Conservation (phyloP, 2,113 vertebrate species). For the Odontesthes bonariensis region DNA sequence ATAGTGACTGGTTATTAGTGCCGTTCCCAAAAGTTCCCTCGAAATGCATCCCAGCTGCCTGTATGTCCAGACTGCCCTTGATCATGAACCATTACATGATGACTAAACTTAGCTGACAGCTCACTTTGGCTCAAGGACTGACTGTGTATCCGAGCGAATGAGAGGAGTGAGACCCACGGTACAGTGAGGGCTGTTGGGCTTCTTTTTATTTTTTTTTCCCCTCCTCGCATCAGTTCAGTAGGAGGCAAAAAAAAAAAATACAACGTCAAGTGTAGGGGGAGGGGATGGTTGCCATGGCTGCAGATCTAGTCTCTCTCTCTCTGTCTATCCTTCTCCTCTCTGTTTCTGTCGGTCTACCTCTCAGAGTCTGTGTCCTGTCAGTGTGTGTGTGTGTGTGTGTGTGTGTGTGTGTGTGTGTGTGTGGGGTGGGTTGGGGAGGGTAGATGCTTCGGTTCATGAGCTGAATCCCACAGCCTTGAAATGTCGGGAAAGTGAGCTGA, state of each 20-base stretch:
- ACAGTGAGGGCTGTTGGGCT: slow-evolving; percentile 36
- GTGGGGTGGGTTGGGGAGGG: no score
- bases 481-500: slow-evolving; percentile 33
- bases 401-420: no score
- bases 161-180: slow-evolving; percentile 2
- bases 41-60: slow-evolving; percentile 52
- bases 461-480: slow-evolving; percentile 38
- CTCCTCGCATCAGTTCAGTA: slow-evolving; percentile 52
- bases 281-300: slow-evolving; percentile 70
- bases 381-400: no score
- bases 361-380: slow-evolving; percentile 46
- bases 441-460: slow-evolving; percentile 40
- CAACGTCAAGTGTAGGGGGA: slow-evolving; percentile 44
- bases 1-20: slow-evolving; percentile 5
- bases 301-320: slow-evolving; percentile 50
- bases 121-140: slow-evolving; percentile 24
- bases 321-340: neutral
- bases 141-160: neutral
- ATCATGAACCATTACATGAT: slow-evolving; percentile 13
- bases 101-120: slow-evolving; percentile 48
- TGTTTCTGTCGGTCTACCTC: slow-evolving; percentile 15
- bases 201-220: slow-evolving; percentile 53
- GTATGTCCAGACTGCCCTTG: slow-evolving; percentile 18
- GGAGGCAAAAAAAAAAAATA: slow-evolving; percentile 27
- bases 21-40: slow-evolving; percentile 27